phyloP scores from a whole-genome alignment of 2,888 invertebrate genomes.

The Leucania comma region DNA sequence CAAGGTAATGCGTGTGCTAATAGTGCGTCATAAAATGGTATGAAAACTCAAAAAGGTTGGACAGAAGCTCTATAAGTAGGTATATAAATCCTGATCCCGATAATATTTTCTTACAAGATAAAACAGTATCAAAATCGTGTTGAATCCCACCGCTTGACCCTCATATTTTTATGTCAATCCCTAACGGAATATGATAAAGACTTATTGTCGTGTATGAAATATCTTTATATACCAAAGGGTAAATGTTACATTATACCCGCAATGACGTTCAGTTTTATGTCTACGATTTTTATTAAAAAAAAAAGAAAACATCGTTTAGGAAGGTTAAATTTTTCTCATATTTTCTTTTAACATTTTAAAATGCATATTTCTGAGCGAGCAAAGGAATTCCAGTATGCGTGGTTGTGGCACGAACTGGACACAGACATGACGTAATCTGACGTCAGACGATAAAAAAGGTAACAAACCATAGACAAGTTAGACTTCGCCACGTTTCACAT shows the following conservation, averaged over 20 bases:
- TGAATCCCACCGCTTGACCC: slow-evolving; percentile 50
- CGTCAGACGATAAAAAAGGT: slow-evolving; percentile 1
- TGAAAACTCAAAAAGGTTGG: neutral
- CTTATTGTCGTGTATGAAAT: slow-evolving; percentile 43
- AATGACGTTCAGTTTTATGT: slow-evolving; percentile 11
- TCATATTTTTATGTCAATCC: slow-evolving; percentile 54
- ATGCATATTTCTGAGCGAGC: neutral
- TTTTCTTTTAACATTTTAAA: neutral
- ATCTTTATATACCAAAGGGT: slow-evolving; percentile 21
- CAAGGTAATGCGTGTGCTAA: no score
- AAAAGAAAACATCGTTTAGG: neutral
- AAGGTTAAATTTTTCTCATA: neutral
- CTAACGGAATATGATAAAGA: slow-evolving; percentile 47
- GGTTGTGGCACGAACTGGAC: neutral
- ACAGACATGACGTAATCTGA: neutral
- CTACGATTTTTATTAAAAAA: neutral
- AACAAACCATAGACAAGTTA: neutral
- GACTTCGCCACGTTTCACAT: neutral
- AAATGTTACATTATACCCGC: slow-evolving; percentile 21
- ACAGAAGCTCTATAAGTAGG: neutral
- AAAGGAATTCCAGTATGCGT: neutral
- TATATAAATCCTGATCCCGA: neutral
- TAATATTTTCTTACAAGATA: slow-evolving; percentile 31
- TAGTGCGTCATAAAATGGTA: neutral
- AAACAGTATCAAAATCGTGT: slow-evolving; percentile 19